phyloP scores from a whole-genome alignment of 2,113 vertebrate species.

The Myotis davidii region DNA sequence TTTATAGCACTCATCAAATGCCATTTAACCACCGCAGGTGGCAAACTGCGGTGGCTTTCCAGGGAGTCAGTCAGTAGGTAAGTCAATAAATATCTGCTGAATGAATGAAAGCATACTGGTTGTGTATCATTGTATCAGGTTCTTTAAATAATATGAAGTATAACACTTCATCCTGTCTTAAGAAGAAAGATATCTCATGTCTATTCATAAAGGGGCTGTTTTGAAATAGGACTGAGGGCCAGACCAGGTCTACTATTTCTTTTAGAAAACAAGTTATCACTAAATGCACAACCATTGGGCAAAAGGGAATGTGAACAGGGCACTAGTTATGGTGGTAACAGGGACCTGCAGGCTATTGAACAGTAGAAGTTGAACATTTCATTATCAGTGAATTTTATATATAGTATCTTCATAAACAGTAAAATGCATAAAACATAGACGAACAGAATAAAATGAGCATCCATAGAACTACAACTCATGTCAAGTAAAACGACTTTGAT shows the following conservation, averaged over 20 bases:
- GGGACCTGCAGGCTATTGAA: neutral
- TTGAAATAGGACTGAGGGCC: neutral
- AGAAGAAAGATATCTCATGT: neutral
- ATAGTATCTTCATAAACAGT: neutral
- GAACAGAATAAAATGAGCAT: neutral
- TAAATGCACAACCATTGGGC: neutral
- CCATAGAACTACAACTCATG: neutral
- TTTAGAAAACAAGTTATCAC: neutral
- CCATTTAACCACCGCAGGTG: neutral
- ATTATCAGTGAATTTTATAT: neutral
- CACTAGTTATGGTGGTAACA: neutral
- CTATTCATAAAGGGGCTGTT: neutral
- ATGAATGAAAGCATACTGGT: neutral
- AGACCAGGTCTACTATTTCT: neutral
- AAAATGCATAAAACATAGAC: neutral
- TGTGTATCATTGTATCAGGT: neutral
- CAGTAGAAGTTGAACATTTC: neutral
- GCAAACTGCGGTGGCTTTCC: neutral
- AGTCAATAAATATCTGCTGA: neutral
- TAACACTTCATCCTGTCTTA: neutral
- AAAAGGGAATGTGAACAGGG: conserved; percentile 16
- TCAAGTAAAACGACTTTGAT: neutral
- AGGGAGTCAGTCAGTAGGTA: neutral
- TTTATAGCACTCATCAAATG: neutral
- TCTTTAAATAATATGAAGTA: conserved; percentile 14